Evolutionary conservation across 2,888 invertebrate genomes (phyloP).

Genomic region (Leucoma salicis): DNA sequence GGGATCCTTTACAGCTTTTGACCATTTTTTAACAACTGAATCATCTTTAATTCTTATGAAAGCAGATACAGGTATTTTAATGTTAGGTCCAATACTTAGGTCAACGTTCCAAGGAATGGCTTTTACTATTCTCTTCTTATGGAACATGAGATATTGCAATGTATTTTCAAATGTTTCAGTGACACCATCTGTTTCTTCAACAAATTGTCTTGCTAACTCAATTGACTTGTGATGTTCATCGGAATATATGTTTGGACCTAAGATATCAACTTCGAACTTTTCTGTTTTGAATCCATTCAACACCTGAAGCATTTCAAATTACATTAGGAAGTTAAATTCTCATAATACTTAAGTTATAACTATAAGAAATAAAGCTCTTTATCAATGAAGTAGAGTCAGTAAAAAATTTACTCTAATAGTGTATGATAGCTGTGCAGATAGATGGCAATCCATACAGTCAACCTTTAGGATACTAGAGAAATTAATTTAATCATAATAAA

Average conservation of each 20-base stretch:
- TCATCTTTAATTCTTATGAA: conserved; percentile 79
- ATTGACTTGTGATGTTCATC: conserved; percentile 54
- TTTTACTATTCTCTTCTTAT: conserved; percentile 72
- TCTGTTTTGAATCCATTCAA: conserved; percentile 79
- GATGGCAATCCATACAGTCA: too few relatives aligned
- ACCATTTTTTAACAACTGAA: conserved; percentile 59
- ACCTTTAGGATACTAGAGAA: too few relatives aligned
- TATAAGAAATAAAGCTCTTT: neutral
- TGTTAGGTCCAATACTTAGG: conserved; percentile 81
- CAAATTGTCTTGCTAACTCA: conserved; percentile 55
- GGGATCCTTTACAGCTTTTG: conserved; percentile 61
- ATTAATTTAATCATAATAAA: too few relatives aligned
- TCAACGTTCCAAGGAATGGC: conserved; percentile 85
- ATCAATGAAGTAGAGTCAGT: too few relatives aligned
- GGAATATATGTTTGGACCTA: conserved; percentile 78
- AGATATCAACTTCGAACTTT: conserved; percentile 83
- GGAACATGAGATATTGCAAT: conserved; percentile 81
- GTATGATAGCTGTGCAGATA: too few relatives aligned
- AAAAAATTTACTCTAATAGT: too few relatives aligned
- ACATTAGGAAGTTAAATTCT: too few relatives aligned
- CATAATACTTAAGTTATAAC: too few relatives aligned
- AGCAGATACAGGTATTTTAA: conserved; percentile 83
- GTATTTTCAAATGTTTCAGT: conserved; percentile 83
- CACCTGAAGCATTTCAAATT: conserved; percentile 46
- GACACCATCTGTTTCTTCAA: conserved; percentile 66